Evolutionary conservation across 1,140 invertebrate species (phyloP).

Genomic region (Lucilia cuprina): DNA sequence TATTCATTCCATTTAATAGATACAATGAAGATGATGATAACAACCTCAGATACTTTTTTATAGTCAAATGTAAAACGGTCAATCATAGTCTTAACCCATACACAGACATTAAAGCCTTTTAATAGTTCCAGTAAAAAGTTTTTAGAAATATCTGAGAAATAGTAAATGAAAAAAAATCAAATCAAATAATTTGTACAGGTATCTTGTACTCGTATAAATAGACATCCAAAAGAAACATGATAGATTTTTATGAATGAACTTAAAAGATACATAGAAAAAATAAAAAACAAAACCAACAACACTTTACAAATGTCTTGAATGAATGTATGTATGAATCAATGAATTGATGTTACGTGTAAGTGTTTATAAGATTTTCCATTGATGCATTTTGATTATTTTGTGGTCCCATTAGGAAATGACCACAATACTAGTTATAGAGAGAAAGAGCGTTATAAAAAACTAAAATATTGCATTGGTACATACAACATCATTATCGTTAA

Average conservation of each 20-base stretch:
- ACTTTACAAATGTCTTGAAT: background rate
- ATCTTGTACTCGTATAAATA: background rate
- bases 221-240: background rate
- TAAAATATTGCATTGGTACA: background rate
- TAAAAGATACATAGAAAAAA: background rate
- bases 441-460: background rate
- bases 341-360: background rate
- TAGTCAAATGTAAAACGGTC: background rate
- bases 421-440: background rate
- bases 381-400: too few relatives aligned
- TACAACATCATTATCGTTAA: conserved; percentile 15
- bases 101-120: background rate
- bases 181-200: background rate
- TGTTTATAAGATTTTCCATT: background rate
- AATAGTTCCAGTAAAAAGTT: background rate
- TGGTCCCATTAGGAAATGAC: background rate
- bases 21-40: background rate
- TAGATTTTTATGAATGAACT: conserved; percentile 5
- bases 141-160: background rate
- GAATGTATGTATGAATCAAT: background rate
- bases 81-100: background rate
- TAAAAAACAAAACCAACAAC: too few relatives aligned
- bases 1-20: background rate
- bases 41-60: background rate
- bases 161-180: background rate